Percentiles rank a stretch among this genome's conserved stretches.
These are phyloP conservation scores for Trichogramma dendrolimi DNA, from an alignment of 2,888 invertebrate genomes.

Conservation along the genomic window DNA sequence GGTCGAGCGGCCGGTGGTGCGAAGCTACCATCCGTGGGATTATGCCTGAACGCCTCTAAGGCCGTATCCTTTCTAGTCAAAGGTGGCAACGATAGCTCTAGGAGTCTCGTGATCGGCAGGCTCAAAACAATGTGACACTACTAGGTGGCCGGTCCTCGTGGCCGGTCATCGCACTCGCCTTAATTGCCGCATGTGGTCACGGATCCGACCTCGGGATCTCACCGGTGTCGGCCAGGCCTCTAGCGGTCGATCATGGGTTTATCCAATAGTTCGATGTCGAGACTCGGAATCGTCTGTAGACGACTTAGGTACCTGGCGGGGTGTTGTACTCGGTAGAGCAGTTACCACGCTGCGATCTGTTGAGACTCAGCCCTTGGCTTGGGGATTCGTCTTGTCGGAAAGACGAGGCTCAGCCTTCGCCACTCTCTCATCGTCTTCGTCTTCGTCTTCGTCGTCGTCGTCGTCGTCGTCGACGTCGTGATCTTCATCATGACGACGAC, in stretches of 20 bases:
- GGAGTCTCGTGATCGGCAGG: conserved; percentile 54
- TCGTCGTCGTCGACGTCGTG: too few species aligned
- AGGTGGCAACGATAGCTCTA: conserved; percentile 53
- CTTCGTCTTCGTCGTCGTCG: too few species aligned
- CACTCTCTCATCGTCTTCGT: too few species aligned
- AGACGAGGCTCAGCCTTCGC: conserved; percentile 31
- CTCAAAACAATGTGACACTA: conserved; percentile 53
- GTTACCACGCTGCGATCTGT: conserved; percentile 63
- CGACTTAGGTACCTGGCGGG: conserved; percentile 59
- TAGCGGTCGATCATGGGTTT: conserved; percentile 26
- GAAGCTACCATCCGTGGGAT: conserved; percentile 64
- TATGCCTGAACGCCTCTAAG: conserved; percentile 62
- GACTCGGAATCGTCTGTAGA: conserved; percentile 60
- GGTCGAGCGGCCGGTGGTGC: conserved; percentile 64
- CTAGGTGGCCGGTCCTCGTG: conserved; percentile 29
- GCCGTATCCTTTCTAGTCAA: conserved; percentile 62
- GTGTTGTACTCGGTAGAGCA: too few species aligned
- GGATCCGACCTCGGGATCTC: conserved; percentile 24
- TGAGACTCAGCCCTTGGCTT: too few species aligned
- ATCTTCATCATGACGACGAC: too few species aligned
- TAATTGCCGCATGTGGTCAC: conserved; percentile 29
- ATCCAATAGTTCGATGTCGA: conserved; percentile 51
- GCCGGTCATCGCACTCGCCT: conserved; percentile 31
- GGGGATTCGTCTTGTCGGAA: conserved; percentile 43
- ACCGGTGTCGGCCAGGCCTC: conserved; percentile 16